Base-by-base conservation (phyloP, 2,113 vertebrate genomes). In the Chamaetylas fuelleborni region DNA sequence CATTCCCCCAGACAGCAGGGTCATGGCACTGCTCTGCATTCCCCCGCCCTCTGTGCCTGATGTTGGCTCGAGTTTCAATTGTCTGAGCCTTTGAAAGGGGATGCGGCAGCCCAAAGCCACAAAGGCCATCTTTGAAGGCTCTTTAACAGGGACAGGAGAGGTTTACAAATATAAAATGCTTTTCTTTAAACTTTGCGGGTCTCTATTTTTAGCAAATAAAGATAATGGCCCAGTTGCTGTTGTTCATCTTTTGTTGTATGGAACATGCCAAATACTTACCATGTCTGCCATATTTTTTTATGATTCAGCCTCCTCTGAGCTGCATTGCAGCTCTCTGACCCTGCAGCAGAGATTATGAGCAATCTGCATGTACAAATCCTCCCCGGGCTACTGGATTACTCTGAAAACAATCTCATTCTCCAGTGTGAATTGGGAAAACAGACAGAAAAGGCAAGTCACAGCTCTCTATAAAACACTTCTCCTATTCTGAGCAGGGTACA, bases 161-260 rank as follows among this genome's bases (percentile, higher is more conserved):
- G 90, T 92, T 94, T 94, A 73, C 90, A 86, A 91, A 48, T 40
- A 88, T 23, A 91, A 95, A 91, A 81, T 5, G 74, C 93, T 96
- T 96, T 96, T 96, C 93, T 81, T 86, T 90, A 84, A 83, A 92
- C 97, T 92, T 91, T 71, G 72, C 2, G 9, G 71, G 86, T 5
- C 71, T 84, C 97, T 97, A 97, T 97, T 95, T 97, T 96, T 97
- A 97, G 97, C 84, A 70, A 95, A 94, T 80, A 91, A 97, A 96
- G 96, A 97, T 94, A 97, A 97, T 71, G 88, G 64, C 86, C 88
- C 97, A 97, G 97, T 96, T 97, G 97, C 81, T 95, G 94, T 97
- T 94, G 97, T 86, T 97, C 96, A 95, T 97, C 97, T 97, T 93
- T 97, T 96, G 90, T 93, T 95, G 95, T 92, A 77, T 4, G 90